These are phyloP conservation scores for Magallana ariakensis DNA, from an alignment of 1,140 invertebrate genomes.

Conservation along the genomic window DNA sequence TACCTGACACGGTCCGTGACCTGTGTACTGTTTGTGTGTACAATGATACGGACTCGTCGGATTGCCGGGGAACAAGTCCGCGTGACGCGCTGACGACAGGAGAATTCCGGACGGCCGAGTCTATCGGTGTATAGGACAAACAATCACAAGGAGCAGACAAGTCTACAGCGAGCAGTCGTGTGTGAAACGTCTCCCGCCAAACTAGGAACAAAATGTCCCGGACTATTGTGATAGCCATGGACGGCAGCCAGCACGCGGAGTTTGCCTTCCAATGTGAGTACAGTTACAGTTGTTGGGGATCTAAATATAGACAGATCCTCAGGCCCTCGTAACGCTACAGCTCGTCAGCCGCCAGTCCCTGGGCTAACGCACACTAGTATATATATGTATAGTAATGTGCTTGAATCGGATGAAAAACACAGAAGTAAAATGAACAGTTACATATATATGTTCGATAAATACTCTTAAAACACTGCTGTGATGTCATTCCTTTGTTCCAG, in stretches of 20 bases:
- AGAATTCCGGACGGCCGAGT: not conserved
- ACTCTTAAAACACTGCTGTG: no score
- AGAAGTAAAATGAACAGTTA: no score
- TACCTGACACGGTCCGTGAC: not conserved
- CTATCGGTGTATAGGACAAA: constrained; percentile 11
- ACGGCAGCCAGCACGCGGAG: constrained; percentile 40
- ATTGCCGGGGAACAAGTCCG: not conserved
- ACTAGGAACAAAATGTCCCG: not conserved
- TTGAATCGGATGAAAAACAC: no score
- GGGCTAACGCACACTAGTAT: no score
- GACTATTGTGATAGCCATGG: constrained; percentile 36
- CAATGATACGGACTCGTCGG: not conserved
- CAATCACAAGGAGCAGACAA: not conserved
- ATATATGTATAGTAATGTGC: no score
- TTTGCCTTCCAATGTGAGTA: constrained; percentile 37
- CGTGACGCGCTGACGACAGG: not conserved
- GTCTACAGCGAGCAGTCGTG: not conserved
- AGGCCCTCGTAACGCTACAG: no score
- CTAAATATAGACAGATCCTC: not conserved
- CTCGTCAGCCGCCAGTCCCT: no score
- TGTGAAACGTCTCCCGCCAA: not conserved
- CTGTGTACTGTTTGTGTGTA: not conserved
- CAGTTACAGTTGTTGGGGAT: not conserved
- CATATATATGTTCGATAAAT: no score
- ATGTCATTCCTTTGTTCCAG: no score